Percentiles rank a stretch among this genome's conserved stretches.
Evolutionary conservation across 2,797 vertebrate genomes (phyloP).

Genomic region (Brotula barbata): DNA sequence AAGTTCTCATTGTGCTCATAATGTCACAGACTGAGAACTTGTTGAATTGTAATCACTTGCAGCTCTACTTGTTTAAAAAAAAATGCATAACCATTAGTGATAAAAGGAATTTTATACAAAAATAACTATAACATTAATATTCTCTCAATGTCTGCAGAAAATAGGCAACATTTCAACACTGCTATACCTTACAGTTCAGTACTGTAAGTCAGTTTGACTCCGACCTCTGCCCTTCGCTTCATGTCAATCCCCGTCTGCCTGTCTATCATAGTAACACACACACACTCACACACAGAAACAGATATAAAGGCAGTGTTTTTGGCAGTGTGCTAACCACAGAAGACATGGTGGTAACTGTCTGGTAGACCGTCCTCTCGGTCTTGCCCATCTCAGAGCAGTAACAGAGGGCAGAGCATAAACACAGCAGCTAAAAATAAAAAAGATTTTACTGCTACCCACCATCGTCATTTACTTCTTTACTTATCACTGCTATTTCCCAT

Average conservation of each 20-base stretch:
- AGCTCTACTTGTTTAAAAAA: slow-evolving; percentile 2
- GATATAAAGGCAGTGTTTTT: slow-evolving; percentile 2
- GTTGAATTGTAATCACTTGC: not conserved
- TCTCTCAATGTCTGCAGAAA: not conserved
- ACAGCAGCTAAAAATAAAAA: too few relatives aligned
- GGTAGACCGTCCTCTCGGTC: slow-evolving; percentile 19
- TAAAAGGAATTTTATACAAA: slow-evolving; percentile 13
- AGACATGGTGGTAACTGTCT: slow-evolving; percentile 9
- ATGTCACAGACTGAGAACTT: not conserved
- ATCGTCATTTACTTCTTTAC: too few relatives aligned
- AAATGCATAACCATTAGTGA: not conserved
- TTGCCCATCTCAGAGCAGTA: too few relatives aligned
- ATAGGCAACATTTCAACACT: slow-evolving; percentile 14
- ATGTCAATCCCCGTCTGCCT: not conserved
- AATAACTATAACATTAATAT: not conserved
- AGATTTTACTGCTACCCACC: too few relatives aligned
- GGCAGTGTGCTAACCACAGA: slow-evolving; percentile 22
- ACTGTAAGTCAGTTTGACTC: slow-evolving; percentile 1
- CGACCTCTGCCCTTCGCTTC: too few relatives aligned
- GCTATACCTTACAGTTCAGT: slow-evolving; percentile 7
- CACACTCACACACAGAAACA: slow-evolving; percentile 1
- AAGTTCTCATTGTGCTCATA: too few relatives aligned
- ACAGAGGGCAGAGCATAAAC: too few relatives aligned
- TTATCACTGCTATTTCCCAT: too few relatives aligned
- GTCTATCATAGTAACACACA: not conserved